Percentiles rank a stretch among this genome's conserved stretches.
Evolutionary conservation across 2,797 vertebrate genomes (phyloP).

Genomic region (Luscinia megarhynchos): DNA sequence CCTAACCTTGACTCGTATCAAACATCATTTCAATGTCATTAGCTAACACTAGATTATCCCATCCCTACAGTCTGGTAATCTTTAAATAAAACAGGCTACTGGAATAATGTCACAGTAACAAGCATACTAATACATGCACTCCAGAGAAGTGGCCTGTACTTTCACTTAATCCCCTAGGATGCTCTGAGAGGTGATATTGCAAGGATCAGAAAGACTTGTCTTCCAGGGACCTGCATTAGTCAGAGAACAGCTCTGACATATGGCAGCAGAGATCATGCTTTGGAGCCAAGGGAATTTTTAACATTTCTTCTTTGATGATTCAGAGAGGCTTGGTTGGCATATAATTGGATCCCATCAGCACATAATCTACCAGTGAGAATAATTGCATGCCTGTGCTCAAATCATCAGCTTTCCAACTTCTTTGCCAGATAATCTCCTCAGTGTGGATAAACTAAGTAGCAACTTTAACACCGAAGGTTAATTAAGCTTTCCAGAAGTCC

Average conservation of each 20-base stretch:
- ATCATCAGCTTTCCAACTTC: slow-evolving; percentile 8
- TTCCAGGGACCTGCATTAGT: background rate
- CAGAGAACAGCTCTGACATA: background rate
- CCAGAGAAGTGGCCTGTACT: background rate
- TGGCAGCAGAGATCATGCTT: background rate
- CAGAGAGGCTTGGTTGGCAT: background rate
- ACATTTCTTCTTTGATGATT: slow-evolving; percentile 35
- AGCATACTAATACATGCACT: background rate
- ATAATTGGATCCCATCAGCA: slow-evolving; percentile 20
- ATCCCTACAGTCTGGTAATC: background rate
- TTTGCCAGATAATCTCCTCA: slow-evolving; percentile 7
- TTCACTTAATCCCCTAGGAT: background rate
- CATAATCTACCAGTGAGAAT: slow-evolving; percentile 28
- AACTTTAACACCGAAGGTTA: slow-evolving; percentile 33
- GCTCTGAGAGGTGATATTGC: background rate
- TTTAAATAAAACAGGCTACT: slow-evolving; percentile 7
- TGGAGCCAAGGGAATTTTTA: slow-evolving; percentile 33
- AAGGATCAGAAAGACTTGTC: background rate
- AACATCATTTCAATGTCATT: background rate
- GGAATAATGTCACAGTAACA: background rate
- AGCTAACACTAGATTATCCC: slow-evolving; percentile 19
- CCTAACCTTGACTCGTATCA: background rate
- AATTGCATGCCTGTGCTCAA: background rate
- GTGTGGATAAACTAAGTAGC: background rate
- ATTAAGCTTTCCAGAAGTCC: slow-evolving; percentile 1